These are phyloP conservation scores for Junonia oenone DNA, from an alignment of 2,888 invertebrate genomes.

Conservation along the genomic window DNA sequence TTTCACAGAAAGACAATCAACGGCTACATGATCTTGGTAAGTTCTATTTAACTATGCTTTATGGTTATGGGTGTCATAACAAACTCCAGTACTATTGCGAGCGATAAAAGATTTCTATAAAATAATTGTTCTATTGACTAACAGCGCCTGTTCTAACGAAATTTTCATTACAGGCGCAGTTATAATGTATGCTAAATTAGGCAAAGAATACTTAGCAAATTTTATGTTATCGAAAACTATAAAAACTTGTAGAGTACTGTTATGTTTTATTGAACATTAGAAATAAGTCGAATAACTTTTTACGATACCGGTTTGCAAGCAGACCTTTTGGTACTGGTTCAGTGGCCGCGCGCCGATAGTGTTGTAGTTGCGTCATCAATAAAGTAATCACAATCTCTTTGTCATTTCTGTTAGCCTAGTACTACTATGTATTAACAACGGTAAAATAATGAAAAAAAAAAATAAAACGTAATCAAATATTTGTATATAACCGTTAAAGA, in stretches of 20 bases:
- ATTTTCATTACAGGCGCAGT: too few relatives aligned
- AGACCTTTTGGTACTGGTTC: slow-evolving; percentile 3
- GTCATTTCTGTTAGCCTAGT: slow-evolving; percentile 60
- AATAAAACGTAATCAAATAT: slow-evolving; percentile 24
- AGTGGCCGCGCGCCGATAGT: slow-evolving; percentile 18
- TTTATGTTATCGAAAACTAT: slow-evolving; percentile 74
- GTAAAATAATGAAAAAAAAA: slow-evolving; percentile 65
- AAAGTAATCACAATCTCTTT: slow-evolving; percentile 42
- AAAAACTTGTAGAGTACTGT: slow-evolving; percentile 74
- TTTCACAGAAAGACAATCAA: slow-evolving; percentile 78
- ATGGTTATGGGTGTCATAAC: too few relatives aligned
- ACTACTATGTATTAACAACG: slow-evolving; percentile 71
- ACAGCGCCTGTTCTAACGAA: too few relatives aligned
- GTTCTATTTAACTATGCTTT: slow-evolving; percentile 35
- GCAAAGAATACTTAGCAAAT: too few relatives aligned
- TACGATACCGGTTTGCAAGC: not conserved
- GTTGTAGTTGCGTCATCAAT: slow-evolving; percentile 31
- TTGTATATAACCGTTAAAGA: too few relatives aligned
- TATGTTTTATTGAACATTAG: not conserved
- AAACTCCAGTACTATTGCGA: too few relatives aligned
- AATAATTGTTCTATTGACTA: too few relatives aligned
- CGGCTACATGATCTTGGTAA: slow-evolving; percentile 79
- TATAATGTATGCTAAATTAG: too few relatives aligned
- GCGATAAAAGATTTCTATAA: too few relatives aligned
- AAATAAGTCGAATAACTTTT: not conserved